Evolutionary conservation across 2,888 invertebrate species (phyloP).

Genomic region (Diabrotica balteata): DNA sequence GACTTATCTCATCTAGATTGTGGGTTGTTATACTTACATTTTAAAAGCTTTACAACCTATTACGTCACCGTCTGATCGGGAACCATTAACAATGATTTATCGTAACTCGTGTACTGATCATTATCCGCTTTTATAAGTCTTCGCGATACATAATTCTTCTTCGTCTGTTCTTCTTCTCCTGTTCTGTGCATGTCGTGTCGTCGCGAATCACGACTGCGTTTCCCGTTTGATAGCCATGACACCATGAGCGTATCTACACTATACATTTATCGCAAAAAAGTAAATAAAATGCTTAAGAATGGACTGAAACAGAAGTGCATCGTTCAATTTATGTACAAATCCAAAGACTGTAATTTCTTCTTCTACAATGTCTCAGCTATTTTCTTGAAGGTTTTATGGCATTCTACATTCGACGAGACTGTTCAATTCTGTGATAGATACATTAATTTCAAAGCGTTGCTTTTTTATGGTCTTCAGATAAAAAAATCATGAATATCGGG

Average conservation of each 20-base stretch:
- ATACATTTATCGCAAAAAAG: background rate
- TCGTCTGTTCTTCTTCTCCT: constrained; percentile 23
- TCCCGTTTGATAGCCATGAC: constrained; percentile 16
- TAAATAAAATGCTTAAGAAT: background rate
- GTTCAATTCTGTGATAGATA: too few relatives aligned
- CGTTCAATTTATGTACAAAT: background rate
- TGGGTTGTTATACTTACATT: constrained; percentile 14
- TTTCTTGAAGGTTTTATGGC: background rate
- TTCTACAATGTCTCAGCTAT: background rate
- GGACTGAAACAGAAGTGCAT: background rate
- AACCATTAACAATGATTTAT: constrained; percentile 29
- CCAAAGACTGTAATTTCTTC: background rate
- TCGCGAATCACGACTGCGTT: constrained; percentile 25
- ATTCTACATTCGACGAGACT: too few relatives aligned
- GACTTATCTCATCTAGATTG: constrained; percentile 13
- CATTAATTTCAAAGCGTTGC: too few relatives aligned
- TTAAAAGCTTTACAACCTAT: constrained; percentile 20
- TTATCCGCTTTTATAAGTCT: constrained; percentile 26
- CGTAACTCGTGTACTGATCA: constrained; percentile 25
- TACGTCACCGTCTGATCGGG: constrained; percentile 23
- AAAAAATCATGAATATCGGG: too few relatives aligned
- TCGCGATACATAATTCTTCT: constrained; percentile 25
- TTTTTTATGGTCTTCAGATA: too few relatives aligned
- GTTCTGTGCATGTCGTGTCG: constrained; percentile 23
- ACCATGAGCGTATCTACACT: constrained; percentile 11